A percentile compares a stretch with the other conserved stretches of the same genome.
Conservation (phyloP, 2,113 vertebrate genomes). For the Apteryx mantelli region DNA sequence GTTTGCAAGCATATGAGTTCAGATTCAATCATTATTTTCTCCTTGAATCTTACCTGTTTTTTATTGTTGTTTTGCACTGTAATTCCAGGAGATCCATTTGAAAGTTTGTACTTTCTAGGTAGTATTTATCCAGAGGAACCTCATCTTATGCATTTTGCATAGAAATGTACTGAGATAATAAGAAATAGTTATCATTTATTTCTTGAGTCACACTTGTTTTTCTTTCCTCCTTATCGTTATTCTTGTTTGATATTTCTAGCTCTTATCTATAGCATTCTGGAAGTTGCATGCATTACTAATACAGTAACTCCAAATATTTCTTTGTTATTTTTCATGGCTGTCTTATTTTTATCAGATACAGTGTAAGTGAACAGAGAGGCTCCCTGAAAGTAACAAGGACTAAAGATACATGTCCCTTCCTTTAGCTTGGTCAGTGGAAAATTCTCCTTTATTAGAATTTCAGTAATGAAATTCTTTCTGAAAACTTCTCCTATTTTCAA, state of each 20-base stretch:
- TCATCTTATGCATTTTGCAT: background rate
- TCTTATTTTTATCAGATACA: slow-evolving; percentile 41
- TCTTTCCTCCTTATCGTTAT: slow-evolving; percentile 36
- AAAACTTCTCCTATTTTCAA: background rate
- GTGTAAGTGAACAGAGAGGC: background rate
- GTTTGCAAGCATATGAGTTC: background rate
- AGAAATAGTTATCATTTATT: slow-evolving; percentile 40
- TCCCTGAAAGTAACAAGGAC: background rate
- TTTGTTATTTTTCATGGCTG: slow-evolving; percentile 32
- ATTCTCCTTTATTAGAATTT: background rate
- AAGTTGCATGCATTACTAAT: slow-evolving; percentile 46
- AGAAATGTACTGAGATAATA: slow-evolving; percentile 10
- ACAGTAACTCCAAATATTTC: slow-evolving; percentile 20
- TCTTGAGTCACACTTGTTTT: slow-evolving; percentile 21
- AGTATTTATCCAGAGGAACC: background rate
- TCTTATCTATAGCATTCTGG: slow-evolving; percentile 27
- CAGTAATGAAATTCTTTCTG: background rate
- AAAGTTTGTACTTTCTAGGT: background rate
- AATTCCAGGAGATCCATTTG: background rate
- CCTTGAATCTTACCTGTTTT: background rate
- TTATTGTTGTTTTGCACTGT: background rate
- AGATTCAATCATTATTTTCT: background rate
- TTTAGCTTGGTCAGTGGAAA: background rate
- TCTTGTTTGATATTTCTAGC: slow-evolving; percentile 45
- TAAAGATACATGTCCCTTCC: background rate